Evolutionary conservation across 2,797 vertebrate genomes (phyloP).

Genomic region (Paguma larvata): DNA sequence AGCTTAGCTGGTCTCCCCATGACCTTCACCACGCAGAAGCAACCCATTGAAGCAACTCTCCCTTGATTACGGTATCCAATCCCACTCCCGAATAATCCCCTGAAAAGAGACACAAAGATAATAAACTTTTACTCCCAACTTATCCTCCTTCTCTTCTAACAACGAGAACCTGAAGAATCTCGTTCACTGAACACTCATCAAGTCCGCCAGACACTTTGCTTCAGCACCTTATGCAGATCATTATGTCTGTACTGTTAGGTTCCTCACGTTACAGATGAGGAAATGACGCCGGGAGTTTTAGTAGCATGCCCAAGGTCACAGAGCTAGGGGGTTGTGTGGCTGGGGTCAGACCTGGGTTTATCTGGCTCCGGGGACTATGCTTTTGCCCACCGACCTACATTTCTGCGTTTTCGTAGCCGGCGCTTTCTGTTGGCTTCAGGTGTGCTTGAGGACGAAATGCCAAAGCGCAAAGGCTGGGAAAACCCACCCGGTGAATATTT

Average conservation of each 20-base stretch:
- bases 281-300: not conserved
- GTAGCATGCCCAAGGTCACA: not conserved
- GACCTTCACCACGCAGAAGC: not conserved
- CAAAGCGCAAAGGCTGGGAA: not conserved
- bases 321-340: not conserved
- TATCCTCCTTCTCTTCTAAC: not conserved
- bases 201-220: not conserved
- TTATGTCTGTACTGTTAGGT: not conserved
- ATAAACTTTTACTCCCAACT: not conserved
- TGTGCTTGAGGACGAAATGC: not conserved
- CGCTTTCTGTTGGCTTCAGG: not conserved
- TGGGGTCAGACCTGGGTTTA: not conserved
- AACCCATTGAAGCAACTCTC: not conserved
- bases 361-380: not conserved
- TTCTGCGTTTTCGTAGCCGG: not conserved
- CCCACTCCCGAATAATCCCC: not conserved
- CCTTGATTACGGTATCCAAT: not conserved
- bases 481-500: not conserved
- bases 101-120: not conserved
- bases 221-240: not conserved
- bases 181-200: not conserved
- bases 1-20: not conserved
- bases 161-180: not conserved
- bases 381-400: not conserved
- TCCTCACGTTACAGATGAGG: not conserved